Evolutionary conservation across 2,797 vertebrate genomes (phyloP).

Genomic region (Salarias fasciatus): DNA sequence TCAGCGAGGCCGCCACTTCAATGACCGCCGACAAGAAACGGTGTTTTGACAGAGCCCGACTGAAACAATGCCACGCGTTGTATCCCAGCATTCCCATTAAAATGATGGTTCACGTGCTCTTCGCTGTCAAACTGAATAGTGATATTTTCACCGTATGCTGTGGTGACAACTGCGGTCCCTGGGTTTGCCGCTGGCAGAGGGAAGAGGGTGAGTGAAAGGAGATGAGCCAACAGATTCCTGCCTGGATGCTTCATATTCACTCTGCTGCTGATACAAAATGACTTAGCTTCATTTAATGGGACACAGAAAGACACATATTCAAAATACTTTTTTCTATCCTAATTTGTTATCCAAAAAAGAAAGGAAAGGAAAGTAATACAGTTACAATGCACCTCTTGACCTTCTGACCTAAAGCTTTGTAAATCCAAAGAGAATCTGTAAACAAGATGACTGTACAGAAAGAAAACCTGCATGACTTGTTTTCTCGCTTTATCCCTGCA

Average conservation of each 20-base stretch:
- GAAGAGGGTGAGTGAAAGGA: conserved; percentile 45
- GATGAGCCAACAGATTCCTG: conserved; percentile 62
- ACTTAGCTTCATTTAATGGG: conserved; percentile 45
- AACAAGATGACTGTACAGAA: conserved; percentile 10
- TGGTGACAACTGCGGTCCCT: conserved; percentile 57
- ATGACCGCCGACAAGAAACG: conserved; percentile 31
- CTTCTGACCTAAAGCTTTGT: conserved; percentile 37
- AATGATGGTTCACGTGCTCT: conserved; percentile 32
- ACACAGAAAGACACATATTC: conserved; percentile 29
- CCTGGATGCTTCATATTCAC: conserved; percentile 26
- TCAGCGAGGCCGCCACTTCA: conserved; percentile 15
- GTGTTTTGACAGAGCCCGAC: conserved; percentile 27
- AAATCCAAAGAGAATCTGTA: conserved; percentile 21
- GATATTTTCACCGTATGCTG: conserved; percentile 33
- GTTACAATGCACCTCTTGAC: no score
- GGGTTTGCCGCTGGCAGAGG: conserved; percentile 49
- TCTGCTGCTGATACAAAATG: conserved; percentile 59
- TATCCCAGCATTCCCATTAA: conserved; percentile 24
- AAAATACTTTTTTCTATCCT: no score
- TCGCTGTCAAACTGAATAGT: conserved; percentile 32
- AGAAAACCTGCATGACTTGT: conserved; percentile 13
- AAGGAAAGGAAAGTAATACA: no score
- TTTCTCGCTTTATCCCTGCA: conserved; percentile 17
- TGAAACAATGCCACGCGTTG: conserved; percentile 22
- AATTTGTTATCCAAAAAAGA: no score